Evolutionary conservation across 2,113 vertebrate genomes (phyloP), one percentile per base, ranked within the genome.

Genomic region (Dolichotis patagonum): DNA sequence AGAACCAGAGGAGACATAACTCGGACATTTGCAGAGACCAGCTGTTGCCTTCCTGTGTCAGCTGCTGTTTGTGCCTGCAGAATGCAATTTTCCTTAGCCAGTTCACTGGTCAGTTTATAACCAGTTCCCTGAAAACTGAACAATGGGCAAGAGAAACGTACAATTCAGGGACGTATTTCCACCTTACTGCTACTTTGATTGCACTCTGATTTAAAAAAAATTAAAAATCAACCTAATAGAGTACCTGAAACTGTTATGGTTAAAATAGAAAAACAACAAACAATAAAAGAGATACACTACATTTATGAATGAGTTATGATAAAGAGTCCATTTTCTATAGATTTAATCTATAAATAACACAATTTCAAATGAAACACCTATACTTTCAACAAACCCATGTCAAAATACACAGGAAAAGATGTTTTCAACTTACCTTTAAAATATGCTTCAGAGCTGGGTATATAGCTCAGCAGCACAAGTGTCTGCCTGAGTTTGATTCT

Each of bases 361-460:
- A 69, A 83, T 67, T 84, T 88, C 41, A 84, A 93, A 78, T 80
- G 84, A 80, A 92, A 65, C 87, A 52, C 73, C 67, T 43, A 91
- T 24, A 62, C 3, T 41, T 88, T 92, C 24, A 35, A 88, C 2
- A 85, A 73, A 58, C 14, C 54, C n/a, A 78, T 46, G 88, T 85
- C 38, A 94, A 89, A 86, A 52, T n/a, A 87, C 8, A 26, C 52
- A 86, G 28, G 7, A 71, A 86, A 63, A 13, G 43, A 58, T 88
- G 19, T 41, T 92, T 80, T 93, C 38, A 90, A 56, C 3, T 80
- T 71, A 56, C 52, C 78, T 85, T 62, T 54, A 75, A 89, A 62
- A 69, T 32, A 62, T 26, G 56, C 49, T 84, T 85, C 84, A 62
- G 28, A 67, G 54, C 54, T 56, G 54, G 54, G 54, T 17, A 56